phyloP scores from a whole-genome alignment of 2,888 invertebrate species.

The Agrochola lychnidis region DNA sequence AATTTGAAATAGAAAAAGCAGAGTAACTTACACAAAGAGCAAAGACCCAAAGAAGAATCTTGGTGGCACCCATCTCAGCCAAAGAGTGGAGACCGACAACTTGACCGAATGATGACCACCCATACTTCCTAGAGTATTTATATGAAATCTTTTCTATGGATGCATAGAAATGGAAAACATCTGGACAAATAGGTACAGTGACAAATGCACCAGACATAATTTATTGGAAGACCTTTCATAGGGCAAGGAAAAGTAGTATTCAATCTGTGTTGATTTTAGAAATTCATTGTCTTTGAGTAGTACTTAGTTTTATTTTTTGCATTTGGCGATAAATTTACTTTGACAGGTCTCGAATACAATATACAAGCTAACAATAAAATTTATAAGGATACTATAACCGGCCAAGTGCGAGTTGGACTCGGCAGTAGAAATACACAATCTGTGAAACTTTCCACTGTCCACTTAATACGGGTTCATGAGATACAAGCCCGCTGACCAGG shows the following conservation, averaged over 20 bases:
- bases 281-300: constrained; percentile 1
- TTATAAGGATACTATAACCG: no score
- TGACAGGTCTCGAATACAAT: no score
- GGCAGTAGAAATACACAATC: no score
- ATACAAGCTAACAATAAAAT: no score
- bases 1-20: not conserved
- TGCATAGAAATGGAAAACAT: constrained; percentile 22
- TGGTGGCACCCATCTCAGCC: constrained; percentile 22
- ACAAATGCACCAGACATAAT: constrained; percentile 8
- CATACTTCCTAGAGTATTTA: not conserved
- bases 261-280: constrained; percentile 4
- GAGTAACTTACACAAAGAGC: constrained; percentile 29
- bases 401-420: no score
- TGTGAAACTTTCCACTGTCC: no score
- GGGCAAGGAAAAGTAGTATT: not conserved
- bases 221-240: constrained; percentile 5
- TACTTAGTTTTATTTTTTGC: not conserved
- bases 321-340: not conserved
- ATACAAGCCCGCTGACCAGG: no score
- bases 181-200: constrained; percentile 12
- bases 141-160: constrained; percentile 6
- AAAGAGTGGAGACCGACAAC: not conserved
- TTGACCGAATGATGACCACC: constrained; percentile 38
- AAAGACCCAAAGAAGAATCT: not conserved
- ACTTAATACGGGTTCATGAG: no score